phyloP scores from a whole-genome alignment of 2,888 invertebrate genomes.

The Drosophila lacicola region DNA sequence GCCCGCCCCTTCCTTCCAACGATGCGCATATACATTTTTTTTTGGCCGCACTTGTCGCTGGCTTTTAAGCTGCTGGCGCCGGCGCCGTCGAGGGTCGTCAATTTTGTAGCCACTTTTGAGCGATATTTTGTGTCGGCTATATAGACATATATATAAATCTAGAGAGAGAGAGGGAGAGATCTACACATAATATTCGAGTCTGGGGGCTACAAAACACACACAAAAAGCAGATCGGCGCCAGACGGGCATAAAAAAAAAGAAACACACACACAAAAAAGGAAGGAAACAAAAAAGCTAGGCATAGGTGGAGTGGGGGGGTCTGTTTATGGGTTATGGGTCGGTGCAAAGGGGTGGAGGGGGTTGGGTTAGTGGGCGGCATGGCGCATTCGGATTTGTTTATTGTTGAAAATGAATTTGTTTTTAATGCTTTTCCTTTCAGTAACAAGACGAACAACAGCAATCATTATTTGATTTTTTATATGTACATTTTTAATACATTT shows the following conservation, averaged over 20 bases:
- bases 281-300: slow-evolving; percentile 15
- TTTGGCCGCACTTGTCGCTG: slow-evolving; percentile 53
- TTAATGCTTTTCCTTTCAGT: slow-evolving; percentile 54
- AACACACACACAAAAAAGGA: slow-evolving; percentile 54
- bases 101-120: slow-evolving; percentile 62
- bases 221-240: slow-evolving; percentile 61
- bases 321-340: slow-evolving; percentile 5
- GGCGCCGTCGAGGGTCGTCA: slow-evolving; percentile 69
- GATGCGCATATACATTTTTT: not conserved
- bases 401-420: slow-evolving; percentile 50
- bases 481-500: slow-evolving; percentile 4
- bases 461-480: slow-evolving; percentile 7
- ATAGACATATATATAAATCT: slow-evolving; percentile 5
- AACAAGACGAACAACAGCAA: slow-evolving; percentile 22
- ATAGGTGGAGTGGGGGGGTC: not conserved
- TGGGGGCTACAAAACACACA: slow-evolving; percentile 5
- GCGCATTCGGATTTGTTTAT: slow-evolving; percentile 68
- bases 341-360: not conserved
- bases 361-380: slow-evolving; percentile 3
- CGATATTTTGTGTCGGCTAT: slow-evolving; percentile 61
- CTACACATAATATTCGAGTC: slow-evolving; percentile 21
- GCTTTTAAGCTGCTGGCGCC: slow-evolving; percentile 63
- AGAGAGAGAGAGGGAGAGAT: not conserved
- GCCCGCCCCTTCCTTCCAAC: not conserved
- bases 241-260: slow-evolving; percentile 65